Evolutionary conservation across 2,888 invertebrate species (phyloP).

Genomic region (Phymatocera aterrima): DNA sequence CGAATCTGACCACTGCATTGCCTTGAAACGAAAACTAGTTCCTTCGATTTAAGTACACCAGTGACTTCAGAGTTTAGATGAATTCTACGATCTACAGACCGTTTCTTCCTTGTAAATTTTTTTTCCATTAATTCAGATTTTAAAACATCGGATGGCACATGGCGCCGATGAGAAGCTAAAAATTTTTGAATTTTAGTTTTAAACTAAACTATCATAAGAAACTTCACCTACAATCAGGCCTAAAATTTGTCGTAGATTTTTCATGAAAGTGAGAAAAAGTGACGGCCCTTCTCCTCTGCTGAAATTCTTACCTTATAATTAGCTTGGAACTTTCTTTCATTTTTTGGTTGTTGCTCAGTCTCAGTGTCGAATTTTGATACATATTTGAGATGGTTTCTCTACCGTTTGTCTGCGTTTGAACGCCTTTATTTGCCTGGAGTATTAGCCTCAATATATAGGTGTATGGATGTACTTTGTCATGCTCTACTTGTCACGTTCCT

Average conservation of each 20-base stretch:
- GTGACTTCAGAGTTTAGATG: too few relatives aligned
- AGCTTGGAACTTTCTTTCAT: neutral
- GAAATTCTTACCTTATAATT: neutral
- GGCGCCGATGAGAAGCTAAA: too few relatives aligned
- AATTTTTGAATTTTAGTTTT: neutral
- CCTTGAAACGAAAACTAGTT: neutral
- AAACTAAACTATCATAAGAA: too few relatives aligned
- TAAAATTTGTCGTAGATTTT: neutral
- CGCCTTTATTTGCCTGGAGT: neutral
- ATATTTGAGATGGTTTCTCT: neutral
- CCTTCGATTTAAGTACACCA: too few relatives aligned
- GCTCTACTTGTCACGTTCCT: conserved; percentile 13
- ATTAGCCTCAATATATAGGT: neutral
- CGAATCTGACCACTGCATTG: neutral
- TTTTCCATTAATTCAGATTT: too few relatives aligned
- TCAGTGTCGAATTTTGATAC: neutral
- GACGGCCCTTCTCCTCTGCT: neutral
- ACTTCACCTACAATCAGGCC: too few relatives aligned
- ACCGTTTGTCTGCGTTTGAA: neutral
- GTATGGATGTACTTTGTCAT: neutral
- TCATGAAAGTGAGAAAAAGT: neutral
- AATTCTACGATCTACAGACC: too few relatives aligned
- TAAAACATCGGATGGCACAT: too few relatives aligned
- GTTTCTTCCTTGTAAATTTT: too few relatives aligned
- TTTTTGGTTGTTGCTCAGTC: neutral